A percentile compares a stretch with the other conserved stretches of the same genome.
phyloP scores from a whole-genome alignment of 2,888 invertebrate genomes.

The Thecocarcelia acutangulata region DNA sequence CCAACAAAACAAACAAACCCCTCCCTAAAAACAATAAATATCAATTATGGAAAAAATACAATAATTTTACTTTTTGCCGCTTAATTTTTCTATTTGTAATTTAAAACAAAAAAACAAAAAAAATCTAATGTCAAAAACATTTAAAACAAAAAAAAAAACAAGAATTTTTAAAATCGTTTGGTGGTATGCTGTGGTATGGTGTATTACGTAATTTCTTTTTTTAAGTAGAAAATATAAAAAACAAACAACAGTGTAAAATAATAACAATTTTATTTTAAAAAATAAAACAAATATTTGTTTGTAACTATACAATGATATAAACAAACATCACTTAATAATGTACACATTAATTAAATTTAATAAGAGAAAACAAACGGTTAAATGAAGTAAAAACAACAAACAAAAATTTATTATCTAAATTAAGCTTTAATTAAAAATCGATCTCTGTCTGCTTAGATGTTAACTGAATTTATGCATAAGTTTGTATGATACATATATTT shows the following conservation, averaged over 20 bases:
- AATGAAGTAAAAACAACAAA: too few species aligned
- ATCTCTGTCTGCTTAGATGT: conserved; percentile 62
- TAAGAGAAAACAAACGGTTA: too few species aligned
- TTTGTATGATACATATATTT: conserved; percentile 58
- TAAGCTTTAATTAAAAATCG: conserved; percentile 44
- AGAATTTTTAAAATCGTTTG: conserved; percentile 46
- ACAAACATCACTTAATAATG: conserved; percentile 48
- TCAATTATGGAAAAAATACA: conserved; percentile 48
- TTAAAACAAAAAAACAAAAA: conserved; percentile 14
- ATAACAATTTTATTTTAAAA: conserved; percentile 31
- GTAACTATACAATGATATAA: conserved; percentile 54
- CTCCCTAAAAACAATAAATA: conserved; percentile 56
- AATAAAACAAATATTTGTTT: conserved; percentile 29
- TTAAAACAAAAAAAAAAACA: too few species aligned
- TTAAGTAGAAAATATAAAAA: conserved; percentile 41
- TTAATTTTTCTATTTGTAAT: conserved; percentile 55
- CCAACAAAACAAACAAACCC: conserved; percentile 46
- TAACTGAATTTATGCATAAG: conserved; percentile 64
- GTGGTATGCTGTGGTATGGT: conserved; percentile 67
- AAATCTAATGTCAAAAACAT: conserved; percentile 19
- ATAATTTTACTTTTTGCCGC: conserved; percentile 55
- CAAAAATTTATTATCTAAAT: conserved; percentile 32
- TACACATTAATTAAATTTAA: conserved; percentile 38
- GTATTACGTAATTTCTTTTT: conserved; percentile 60
- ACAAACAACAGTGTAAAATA: conserved; percentile 48